A percentile compares a stretch with the other conserved stretches of the same genome.
phyloP scores from a whole-genome alignment of 2,888 invertebrate species.

The Bellardia bayeri region DNA sequence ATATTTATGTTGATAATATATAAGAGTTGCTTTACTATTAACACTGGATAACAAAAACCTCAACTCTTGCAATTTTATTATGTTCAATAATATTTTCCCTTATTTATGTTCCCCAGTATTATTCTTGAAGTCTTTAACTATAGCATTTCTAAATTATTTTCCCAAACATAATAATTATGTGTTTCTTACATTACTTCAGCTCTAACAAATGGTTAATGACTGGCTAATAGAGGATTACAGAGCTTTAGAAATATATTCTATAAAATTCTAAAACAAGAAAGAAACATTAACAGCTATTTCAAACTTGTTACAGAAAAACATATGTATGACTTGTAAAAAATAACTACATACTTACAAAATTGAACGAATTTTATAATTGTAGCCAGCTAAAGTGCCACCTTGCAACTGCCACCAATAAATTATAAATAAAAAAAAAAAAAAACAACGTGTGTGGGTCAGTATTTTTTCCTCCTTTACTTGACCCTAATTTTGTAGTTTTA shows the following conservation, averaged over 20 bases:
- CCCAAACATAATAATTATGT: not conserved
- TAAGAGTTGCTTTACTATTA: no score
- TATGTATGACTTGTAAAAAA: not conserved
- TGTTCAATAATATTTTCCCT: no score
- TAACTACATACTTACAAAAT: conserved; percentile 28
- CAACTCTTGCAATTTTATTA: no score
- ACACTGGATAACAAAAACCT: no score
- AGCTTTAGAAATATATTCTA: not conserved
- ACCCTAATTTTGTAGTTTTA: conserved; percentile 52
- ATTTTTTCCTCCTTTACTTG: conserved; percentile 42
- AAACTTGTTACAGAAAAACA: conserved; percentile 5
- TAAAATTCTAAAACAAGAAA: conserved; percentile 11
- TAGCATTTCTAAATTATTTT: not conserved
- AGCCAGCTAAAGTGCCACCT: conserved; percentile 2
- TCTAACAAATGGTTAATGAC: conserved; percentile 22
- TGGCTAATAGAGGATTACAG: not conserved
- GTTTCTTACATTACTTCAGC: not conserved
- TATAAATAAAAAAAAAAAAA: not conserved
- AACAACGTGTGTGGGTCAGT: conserved; percentile 60
- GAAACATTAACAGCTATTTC: not conserved
- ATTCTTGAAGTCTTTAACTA: not conserved
- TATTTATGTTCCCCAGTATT: no score
- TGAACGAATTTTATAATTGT: not conserved
- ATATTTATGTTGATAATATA: no score
- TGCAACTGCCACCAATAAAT: conserved; percentile 25